Percentiles rank a stretch among this genome's conserved stretches.
Evolutionary conservation across 2,888 invertebrate species (phyloP).

Genomic region (Xestia c-nigrum): DNA sequence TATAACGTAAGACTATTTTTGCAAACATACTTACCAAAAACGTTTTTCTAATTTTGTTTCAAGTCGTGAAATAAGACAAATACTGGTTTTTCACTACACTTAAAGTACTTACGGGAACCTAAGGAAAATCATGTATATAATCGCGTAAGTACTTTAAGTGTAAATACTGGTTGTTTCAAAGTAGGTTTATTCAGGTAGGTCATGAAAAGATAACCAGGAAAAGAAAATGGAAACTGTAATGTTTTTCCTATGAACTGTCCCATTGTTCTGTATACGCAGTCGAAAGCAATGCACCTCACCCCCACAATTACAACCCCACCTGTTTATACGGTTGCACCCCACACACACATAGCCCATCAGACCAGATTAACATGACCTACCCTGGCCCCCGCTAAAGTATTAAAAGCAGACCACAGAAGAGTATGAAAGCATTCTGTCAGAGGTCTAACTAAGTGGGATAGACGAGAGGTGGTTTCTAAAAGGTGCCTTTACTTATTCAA

Average conservation of each 20-base stretch:
- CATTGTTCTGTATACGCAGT: slow-evolving; percentile 62
- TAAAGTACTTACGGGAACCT: too few relatives aligned
- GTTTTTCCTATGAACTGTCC: slow-evolving; percentile 64
- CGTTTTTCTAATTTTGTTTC: not conserved
- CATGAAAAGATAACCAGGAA: not conserved
- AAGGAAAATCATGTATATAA: too few relatives aligned
- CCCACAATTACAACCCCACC: slow-evolving; percentile 74
- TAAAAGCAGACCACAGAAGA: slow-evolving; percentile 60
- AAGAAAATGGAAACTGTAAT: slow-evolving; percentile 28
- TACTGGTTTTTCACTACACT: too few relatives aligned
- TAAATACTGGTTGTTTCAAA: not conserved
- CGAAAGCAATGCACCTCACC: slow-evolving; percentile 73
- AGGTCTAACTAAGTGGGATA: slow-evolving; percentile 71
- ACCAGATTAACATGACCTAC: slow-evolving; percentile 71
- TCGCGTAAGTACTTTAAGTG: too few relatives aligned
- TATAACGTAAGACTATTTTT: not conserved
- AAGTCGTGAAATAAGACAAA: not conserved
- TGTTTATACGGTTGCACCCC: slow-evolving; percentile 72
- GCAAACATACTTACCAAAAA: not conserved
- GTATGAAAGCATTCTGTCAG: slow-evolving; percentile 58
- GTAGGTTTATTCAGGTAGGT: not conserved
- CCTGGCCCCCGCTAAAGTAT: slow-evolving; percentile 51
- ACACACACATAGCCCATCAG: slow-evolving; percentile 72
- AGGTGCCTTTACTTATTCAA: slow-evolving; percentile 73
- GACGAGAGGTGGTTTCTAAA: slow-evolving; percentile 62